A percentile compares a stretch with the other conserved stretches of the same genome.
phyloP scores from a whole-genome alignment of 2,888 invertebrate species.

The Agonopterix arenella region DNA sequence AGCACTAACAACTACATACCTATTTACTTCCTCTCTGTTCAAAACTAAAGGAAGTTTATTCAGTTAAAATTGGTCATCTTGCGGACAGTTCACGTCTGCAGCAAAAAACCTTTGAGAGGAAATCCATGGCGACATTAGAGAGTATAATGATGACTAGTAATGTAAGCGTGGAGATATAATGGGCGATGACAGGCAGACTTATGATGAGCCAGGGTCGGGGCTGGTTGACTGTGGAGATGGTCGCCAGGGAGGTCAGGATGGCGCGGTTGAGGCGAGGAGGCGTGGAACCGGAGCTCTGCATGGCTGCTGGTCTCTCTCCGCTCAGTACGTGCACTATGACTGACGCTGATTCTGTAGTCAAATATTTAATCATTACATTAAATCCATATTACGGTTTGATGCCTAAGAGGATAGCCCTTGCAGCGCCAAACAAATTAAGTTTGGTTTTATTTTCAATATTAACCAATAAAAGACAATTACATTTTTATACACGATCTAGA shows the following conservation, averaged over 20 bases:
- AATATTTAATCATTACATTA: background rate
- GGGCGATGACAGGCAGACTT: conserved; percentile 27
- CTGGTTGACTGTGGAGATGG: conserved; percentile 39
- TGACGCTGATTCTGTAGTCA: conserved; percentile 82
- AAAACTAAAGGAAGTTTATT: conserved; percentile 16
- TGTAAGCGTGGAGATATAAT: conserved; percentile 26
- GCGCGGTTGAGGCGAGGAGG: conserved; percentile 49
- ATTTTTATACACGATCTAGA: too few species aligned
- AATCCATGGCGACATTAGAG: conserved; percentile 18
- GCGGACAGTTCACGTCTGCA: conserved; percentile 14
- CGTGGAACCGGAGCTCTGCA: conserved; percentile 73
- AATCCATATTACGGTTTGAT: background rate
- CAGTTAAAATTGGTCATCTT: conserved; percentile 53
- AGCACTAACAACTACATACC: conserved; percentile 14
- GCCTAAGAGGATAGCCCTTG: background rate
- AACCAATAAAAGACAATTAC: too few species aligned
- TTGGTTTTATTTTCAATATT: too few species aligned
- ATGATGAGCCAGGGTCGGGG: conserved; percentile 28
- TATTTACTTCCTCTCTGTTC: conserved; percentile 19
- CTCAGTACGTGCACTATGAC: conserved; percentile 90
- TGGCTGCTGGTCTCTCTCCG: conserved; percentile 82
- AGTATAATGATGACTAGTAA: conserved; percentile 26
- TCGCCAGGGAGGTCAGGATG: conserved; percentile 40
- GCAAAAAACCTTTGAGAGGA: conserved; percentile 14
- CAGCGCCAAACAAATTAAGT: too few species aligned